Base-by-base conservation (phyloP, 92 coral and sea anemone species). In the Meandrina meandrites region DNA sequence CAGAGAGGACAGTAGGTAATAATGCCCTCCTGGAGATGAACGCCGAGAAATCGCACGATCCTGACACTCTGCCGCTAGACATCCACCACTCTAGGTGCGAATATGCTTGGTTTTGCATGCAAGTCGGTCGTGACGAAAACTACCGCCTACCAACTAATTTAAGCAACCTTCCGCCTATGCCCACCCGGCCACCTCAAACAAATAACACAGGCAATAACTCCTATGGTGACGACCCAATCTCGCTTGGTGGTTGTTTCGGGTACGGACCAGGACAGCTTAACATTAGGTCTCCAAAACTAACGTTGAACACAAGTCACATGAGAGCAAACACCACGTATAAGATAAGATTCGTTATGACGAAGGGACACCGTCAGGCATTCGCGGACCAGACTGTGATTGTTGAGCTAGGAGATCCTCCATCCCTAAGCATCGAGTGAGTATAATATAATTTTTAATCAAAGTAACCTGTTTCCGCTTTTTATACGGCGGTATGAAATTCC, bases 211-310 rank as follows among this genome's bases (percentile, higher is more conserved):
- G 37, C 45, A 88, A 81, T 62, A 36, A 21, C 7, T 11, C 47
- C 9, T n/a, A n/a, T n/a, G 60, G 28, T 42, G 24, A 6, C 10
- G 81, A 40, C 2, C 45, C 45, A 40, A 2, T 42, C 31, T 32
- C 81, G 70, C 83, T 88, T n/a, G 94, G 96, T 8, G 94, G 96
- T 7, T 94, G 94, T 67, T 91, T 58, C 67, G 93, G 90, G 7
- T 79, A 84, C 66, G 96, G 93, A 15, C 91, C 94, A 0, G 96
- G 96, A 1, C 84, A 89, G 79, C 84, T 94, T 74, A 81, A 89
- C 58, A 14, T 45, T 24, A 79, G 28, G 4, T 5, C 34, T 2
- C 80, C 56, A 22, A 72, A 22, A 24, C 22, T 83, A 28, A 34
- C 18, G n/a, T 28, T 91, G 24, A 58, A 79, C 60, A 91, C 96